Percentiles rank a stretch among this genome's conserved stretches.
phyloP scores from a whole-genome alignment of 2,113 vertebrate genomes.

The Chitala chitala region DNA sequence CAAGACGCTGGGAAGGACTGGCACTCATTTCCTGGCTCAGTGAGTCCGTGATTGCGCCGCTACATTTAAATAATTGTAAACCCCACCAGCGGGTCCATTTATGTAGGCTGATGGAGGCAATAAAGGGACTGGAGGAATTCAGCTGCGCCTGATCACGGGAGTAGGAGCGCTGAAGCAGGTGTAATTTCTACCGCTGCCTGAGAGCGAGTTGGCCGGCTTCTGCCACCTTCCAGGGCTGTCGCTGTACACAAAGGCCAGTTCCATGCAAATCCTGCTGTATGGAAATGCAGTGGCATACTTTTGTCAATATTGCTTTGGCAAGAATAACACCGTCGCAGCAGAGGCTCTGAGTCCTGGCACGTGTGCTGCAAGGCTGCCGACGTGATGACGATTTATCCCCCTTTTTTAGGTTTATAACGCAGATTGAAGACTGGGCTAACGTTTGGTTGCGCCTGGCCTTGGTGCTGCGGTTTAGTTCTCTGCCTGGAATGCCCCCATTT shows the following conservation, averaged over 20 bases:
- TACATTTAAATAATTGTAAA: neutral
- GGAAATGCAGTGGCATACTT: conserved; percentile 2
- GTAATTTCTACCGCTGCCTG: neutral
- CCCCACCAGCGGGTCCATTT: neutral
- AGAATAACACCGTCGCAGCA: conserved; percentile 2
- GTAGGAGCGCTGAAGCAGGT: neutral
- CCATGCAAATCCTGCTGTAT: neutral
- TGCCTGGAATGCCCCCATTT: conserved; percentile 39
- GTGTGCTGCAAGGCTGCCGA: neutral
- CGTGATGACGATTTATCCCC: neutral
- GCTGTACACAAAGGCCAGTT: neutral
- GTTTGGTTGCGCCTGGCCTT: conserved; percentile 22
- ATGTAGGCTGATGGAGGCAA: neutral
- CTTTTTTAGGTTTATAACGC: conserved; percentile 1
- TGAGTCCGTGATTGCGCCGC: neutral
- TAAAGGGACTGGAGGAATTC: neutral
- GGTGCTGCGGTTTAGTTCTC: conserved; percentile 46
- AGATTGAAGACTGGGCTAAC: neutral
- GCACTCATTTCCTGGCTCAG: neutral
- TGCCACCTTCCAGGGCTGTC: neutral
- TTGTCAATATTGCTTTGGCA: conserved; percentile 7
- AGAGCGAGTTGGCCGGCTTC: neutral
- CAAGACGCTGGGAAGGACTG: neutral
- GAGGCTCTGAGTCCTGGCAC: conserved; percentile 6
- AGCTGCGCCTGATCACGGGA: neutral